Evolutionary conservation across 2,797 vertebrate genomes (phyloP).

Genomic region (Anabas testudineus): DNA sequence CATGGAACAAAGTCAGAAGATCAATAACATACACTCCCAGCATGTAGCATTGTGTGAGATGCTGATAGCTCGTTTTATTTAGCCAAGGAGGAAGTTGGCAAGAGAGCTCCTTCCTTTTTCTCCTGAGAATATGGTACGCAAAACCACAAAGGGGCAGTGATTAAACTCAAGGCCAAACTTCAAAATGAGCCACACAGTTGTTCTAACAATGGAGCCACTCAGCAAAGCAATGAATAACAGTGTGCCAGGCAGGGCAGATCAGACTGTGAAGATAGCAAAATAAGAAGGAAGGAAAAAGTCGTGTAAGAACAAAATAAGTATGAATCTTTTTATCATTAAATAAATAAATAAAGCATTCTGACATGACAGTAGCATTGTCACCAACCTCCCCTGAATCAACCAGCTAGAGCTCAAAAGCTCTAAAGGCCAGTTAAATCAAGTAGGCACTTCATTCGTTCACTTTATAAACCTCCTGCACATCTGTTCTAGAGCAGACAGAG

Average conservation of each 20-base stretch:
- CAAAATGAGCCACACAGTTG: not conserved
- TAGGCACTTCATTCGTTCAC: too few species aligned
- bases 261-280: not conserved
- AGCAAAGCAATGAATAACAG: conserved; percentile 8
- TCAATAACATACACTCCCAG: conserved; percentile 25
- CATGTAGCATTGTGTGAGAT: conserved; percentile 5
- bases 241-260: not conserved
- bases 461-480: too few species aligned
- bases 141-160: conserved; percentile 33
- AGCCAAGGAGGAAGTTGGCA: conserved; percentile 21
- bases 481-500: too few species aligned
- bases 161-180: conserved; percentile 25
- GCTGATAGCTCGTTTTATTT: conserved; percentile 29
- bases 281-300: not conserved
- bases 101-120: conserved; percentile 3
- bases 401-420: too few species aligned
- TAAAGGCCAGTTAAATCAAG: too few species aligned
- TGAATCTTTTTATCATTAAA: too few species aligned
- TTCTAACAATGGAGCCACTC: conserved; percentile 20
- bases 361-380: too few species aligned
- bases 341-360: too few species aligned
- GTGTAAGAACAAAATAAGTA: not conserved
- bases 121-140: not conserved
- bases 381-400: too few species aligned
- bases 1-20: conserved; percentile 30